Percentiles rank a stretch among this genome's conserved stretches.
phyloP scores from a whole-genome alignment of 1,140 invertebrate species.

The Camponotus floridanus region DNA sequence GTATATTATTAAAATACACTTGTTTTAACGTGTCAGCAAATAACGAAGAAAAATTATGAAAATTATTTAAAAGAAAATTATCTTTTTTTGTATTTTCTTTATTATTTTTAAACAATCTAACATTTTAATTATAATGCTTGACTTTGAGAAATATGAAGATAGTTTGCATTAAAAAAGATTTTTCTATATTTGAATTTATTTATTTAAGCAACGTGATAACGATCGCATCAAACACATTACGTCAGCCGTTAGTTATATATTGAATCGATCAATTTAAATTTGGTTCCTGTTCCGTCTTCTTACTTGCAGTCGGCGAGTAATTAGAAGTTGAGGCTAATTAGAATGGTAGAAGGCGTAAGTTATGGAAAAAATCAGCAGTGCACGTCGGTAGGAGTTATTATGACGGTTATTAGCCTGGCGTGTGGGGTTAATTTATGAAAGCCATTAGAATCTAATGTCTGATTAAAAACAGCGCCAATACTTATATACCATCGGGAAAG shows the following conservation, averaged over 20 bases:
- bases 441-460: slow-evolving; percentile 32
- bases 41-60: background rate
- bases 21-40: background rate
- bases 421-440: slow-evolving; percentile 46
- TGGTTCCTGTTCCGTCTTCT: slow-evolving; percentile 23
- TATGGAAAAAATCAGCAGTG: slow-evolving; percentile 47
- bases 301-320: slow-evolving; percentile 40
- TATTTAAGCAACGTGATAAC: background rate
- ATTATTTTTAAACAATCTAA: background rate
- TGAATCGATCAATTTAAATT: slow-evolving; percentile 8
- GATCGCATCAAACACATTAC: background rate
- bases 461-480: slow-evolving; percentile 38
- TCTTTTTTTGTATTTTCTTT: background rate
- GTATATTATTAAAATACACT: background rate
- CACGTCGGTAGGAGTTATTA: slow-evolving; percentile 48
- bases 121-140: background rate
- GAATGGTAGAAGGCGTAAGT: slow-evolving; percentile 32
- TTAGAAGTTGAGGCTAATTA: slow-evolving; percentile 53
- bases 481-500: slow-evolving; percentile 25
- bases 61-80: background rate
- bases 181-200: background rate
- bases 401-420: slow-evolving; percentile 28
- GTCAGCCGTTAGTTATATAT: background rate
- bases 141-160: background rate
- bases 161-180: background rate